Evolutionary conservation across 2,797 vertebrate species (phyloP).

Genomic region (Neostethus bicornis): DNA sequence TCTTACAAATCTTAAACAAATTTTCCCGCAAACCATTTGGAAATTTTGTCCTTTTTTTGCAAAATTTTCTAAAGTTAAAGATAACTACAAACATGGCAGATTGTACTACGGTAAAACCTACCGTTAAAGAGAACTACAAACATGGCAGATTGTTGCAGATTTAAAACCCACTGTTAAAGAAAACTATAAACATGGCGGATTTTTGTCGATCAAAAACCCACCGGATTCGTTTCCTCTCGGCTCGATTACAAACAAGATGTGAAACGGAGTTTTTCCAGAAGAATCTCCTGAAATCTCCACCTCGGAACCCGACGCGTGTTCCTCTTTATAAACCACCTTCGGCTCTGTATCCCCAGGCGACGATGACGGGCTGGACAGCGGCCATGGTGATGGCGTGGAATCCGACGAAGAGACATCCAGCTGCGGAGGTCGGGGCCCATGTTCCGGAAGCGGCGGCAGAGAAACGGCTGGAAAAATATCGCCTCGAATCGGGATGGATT

Average conservation of each 20-base stretch:
- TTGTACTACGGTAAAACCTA: too few relatives aligned
- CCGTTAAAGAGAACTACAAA: too few relatives aligned
- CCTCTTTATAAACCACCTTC: constrained; percentile 74
- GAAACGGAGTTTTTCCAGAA: constrained; percentile 62
- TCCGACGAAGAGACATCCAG: constrained; percentile 43
- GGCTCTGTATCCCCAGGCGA: constrained; percentile 18
- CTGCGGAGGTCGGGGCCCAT: neutral
- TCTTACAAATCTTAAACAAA: too few relatives aligned
- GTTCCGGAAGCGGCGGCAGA: constrained; percentile 50
- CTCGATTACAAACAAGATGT: constrained; percentile 84
- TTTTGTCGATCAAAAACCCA: too few relatives aligned
- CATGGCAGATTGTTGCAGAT: too few relatives aligned
- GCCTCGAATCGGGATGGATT: constrained; percentile 28
- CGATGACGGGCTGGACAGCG: neutral
- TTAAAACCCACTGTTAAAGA: too few relatives aligned
- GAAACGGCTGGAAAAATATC: constrained; percentile 8
- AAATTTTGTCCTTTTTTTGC: too few relatives aligned
- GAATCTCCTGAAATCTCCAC: constrained; percentile 50
- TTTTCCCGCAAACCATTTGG: too few relatives aligned
- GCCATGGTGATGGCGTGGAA: neutral
- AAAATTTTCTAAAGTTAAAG: too few relatives aligned
- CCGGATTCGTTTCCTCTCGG: constrained; percentile 83
- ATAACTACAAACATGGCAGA: too few relatives aligned
- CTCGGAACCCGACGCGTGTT: constrained; percentile 43
- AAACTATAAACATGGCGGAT: too few relatives aligned